Base-by-base conservation (phyloP, 92 coral and sea anemone genomes). In the Porites cylindrica region DNA sequence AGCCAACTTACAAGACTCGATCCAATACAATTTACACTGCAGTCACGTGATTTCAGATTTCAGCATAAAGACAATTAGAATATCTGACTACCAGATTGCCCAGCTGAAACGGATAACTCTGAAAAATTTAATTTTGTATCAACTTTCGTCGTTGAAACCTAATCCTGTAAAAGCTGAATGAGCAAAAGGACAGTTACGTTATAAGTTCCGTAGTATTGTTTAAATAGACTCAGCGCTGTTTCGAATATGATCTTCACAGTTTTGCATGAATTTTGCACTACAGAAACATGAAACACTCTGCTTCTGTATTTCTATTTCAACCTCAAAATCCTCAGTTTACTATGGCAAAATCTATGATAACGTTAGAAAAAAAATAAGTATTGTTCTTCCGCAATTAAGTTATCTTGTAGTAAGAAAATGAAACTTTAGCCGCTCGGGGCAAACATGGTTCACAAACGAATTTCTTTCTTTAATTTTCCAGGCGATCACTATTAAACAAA, bases 51-150 rank as follows among this genome's bases (percentile, higher is more conserved):
- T 61, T 21, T 13, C 62, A 43, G 87, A 83, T 61, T 21, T 13
- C 62, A 43, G 26, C 50, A 11, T 72, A 16, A 53, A n/a, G 73
- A 83, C 73, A 82, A 82, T 82, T 43, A 29, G 79, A 79, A 72
- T 79, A 73, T 89, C 85, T 86, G 73, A 69, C 76, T 70, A 64
- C 70, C 71, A 51, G 94, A 79, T 88, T 91, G 76, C 66, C 88
- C 94, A 91, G 94, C 94, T 91, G 94, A 91, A 8, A 51, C 21
- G 70, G 82, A 85, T 78, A 77, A 38, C 52, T 43, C 68, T 77
- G 19, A 52, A 76, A 85, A 32, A 26, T 26, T 58, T 17, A 66
- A 17, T 78, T 77, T 67, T 14, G n/a, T 78, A 51, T 63, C 50
- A 50, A 66, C 52, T 82, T 82, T 70, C 72, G 75, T 70, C 72